phyloP scores from a whole-genome alignment of 1,140 invertebrate species.

The Radopholus similis region DNA sequence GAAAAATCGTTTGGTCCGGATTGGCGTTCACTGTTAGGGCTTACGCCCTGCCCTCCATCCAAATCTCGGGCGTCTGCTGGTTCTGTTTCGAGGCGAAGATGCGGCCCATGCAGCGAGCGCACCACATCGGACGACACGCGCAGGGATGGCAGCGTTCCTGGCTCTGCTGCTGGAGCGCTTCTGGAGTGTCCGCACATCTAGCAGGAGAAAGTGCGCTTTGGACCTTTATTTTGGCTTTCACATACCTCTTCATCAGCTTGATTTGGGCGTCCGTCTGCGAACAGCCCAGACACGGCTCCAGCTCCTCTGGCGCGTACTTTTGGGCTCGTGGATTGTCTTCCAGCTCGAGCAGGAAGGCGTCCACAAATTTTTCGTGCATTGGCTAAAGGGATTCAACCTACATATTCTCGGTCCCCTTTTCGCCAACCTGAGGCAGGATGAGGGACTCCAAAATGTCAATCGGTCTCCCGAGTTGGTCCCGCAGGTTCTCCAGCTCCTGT shows the following conservation, averaged over 20 bases:
- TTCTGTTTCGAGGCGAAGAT: constrained; percentile 34
- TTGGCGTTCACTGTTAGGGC: background rate
- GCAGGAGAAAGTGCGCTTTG: no score
- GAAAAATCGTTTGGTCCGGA: no score
- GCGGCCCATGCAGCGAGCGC: no score
- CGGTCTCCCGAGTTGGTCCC: constrained; percentile 26
- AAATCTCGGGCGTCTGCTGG: constrained; percentile 28
- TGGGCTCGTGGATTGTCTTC: constrained; percentile 11
- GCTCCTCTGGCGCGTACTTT: background rate
- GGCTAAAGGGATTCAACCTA: background rate
- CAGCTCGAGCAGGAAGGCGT: constrained; percentile 13
- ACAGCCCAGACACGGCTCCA: constrained; percentile 32
- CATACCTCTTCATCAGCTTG: constrained; percentile 21
- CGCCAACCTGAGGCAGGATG: constrained; percentile 15
- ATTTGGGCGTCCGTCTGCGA: constrained; percentile 9
- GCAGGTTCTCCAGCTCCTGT: constrained; percentile 21
- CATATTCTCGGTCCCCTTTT: background rate
- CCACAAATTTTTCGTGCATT: constrained; percentile 32
- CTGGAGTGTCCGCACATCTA: no score
- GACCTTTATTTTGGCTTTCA: constrained; percentile 19
- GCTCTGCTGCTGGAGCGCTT: no score
- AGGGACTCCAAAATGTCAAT: constrained; percentile 31
- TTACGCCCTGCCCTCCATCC: constrained; percentile 28
- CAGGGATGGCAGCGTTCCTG: constrained; percentile 21
- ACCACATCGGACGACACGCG: constrained; percentile 32